phyloP scores from a whole-genome alignment of 2,797 vertebrate species.

The Ctenopoma kingsleyae region DNA sequence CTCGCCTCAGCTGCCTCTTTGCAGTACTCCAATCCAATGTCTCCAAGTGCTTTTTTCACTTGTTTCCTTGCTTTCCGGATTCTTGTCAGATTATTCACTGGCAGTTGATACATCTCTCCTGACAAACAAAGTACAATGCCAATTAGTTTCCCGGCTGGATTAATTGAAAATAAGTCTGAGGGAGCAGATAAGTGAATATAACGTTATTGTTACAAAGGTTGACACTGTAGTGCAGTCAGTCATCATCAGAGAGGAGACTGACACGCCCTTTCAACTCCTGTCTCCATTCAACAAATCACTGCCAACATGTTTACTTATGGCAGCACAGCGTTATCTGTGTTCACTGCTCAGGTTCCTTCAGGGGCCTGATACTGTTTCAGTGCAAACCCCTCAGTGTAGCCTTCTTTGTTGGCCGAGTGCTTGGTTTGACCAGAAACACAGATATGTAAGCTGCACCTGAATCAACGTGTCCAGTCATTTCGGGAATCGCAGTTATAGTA shows the following conservation, averaged over 20 bases:
- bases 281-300: background rate
- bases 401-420: accelerated
- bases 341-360: background rate
- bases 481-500: background rate
- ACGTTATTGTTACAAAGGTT: accelerated
- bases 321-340: background rate
- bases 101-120: constrained; percentile 99
- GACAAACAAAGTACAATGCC: constrained; percentile 37
- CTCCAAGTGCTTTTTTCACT: constrained; percentile 96
- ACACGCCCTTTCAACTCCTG: constrained; percentile 10
- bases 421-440: background rate
- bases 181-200: background rate
- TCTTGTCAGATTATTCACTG: constrained; percentile 97
- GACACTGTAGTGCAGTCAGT: background rate
- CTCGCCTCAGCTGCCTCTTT: constrained; percentile 96
- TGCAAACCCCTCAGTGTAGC: background rate
- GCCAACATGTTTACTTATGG: background rate
- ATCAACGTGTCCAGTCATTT: too few relatives aligned
- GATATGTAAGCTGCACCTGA: too few relatives aligned
- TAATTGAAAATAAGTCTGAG: background rate
- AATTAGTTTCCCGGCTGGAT: background rate
- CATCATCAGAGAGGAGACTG: background rate
- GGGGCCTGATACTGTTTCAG: constrained; percentile 7
- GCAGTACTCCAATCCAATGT: constrained; percentile 98
- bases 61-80: constrained; percentile 98